Percentiles rank a stretch among this genome's conserved stretches.
These are phyloP conservation scores for Halyomorpha halys DNA, from an alignment of 1,140 invertebrate species.

Conservation along the genomic window DNA sequence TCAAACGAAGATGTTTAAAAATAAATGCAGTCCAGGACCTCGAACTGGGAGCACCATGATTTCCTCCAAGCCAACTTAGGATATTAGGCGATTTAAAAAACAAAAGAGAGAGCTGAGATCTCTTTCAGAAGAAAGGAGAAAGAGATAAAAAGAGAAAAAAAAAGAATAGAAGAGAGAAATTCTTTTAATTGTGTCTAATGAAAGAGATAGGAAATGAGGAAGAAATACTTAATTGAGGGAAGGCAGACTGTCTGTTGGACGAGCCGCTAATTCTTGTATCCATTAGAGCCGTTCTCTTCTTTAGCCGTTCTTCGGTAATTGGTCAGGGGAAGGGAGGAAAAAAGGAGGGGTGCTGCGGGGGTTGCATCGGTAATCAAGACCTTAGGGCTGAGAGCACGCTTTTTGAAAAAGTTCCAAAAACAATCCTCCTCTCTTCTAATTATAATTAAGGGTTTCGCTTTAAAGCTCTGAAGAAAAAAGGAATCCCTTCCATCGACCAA, in stretches of 20 bases:
- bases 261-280: conserved; percentile 24
- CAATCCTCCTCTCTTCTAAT: conserved; percentile 18
- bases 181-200: conserved; percentile 8
- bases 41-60: too few relatives aligned
- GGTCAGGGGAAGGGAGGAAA: conserved; percentile 5
- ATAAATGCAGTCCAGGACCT: too few relatives aligned
- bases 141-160: too few relatives aligned
- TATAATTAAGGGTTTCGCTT: conserved; percentile 20
- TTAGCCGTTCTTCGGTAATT: conserved; percentile 14
- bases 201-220: conserved; percentile 12
- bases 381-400: conserved; percentile 4
- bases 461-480: not conserved
- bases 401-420: conserved; percentile 24
- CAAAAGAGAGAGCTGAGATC: too few relatives aligned
- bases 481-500: conserved; percentile 14
- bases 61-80: too few relatives aligned
- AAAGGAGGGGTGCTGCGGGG: not conserved
- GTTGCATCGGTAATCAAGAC: conserved; percentile 22
- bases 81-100: too few relatives aligned
- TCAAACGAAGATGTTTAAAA: too few relatives aligned
- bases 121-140: too few relatives aligned
- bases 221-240: conserved; percentile 14
- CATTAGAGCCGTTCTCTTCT: conserved; percentile 4
- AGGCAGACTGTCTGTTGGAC: conserved; percentile 12
- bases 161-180: too few relatives aligned